These are phyloP conservation scores for Sisyra terminalis DNA, from an alignment of 2,888 invertebrate genomes.

Conservation along the genomic window DNA sequence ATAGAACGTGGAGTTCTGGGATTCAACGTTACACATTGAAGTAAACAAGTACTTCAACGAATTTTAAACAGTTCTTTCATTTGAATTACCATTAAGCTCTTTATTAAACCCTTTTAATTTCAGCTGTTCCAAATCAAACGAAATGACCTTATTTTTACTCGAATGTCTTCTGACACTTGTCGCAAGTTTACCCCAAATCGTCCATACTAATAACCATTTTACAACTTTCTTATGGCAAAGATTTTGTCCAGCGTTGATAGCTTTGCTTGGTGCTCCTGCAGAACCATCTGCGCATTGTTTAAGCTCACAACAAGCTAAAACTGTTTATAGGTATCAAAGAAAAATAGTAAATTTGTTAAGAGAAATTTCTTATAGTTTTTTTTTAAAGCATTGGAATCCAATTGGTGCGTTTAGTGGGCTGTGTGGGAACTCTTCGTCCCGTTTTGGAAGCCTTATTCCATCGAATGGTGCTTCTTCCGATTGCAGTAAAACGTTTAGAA, in stretches of 20 bases:
- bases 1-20: background rate
- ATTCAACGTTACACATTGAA: too few relatives aligned
- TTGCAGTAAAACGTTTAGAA: constrained; percentile 69
- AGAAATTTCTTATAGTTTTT: constrained; percentile 11
- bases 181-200: constrained; percentile 65
- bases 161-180: constrained; percentile 77
- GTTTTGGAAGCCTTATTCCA: constrained; percentile 88
- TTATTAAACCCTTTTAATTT: constrained; percentile 16
- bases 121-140: constrained; percentile 44
- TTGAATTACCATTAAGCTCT: too few relatives aligned
- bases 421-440: constrained; percentile 71
- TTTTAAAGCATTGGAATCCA: constrained; percentile 77
- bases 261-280: constrained; percentile 74
- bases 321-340: constrained; percentile 57
- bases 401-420: constrained; percentile 73
- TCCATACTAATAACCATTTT: constrained; percentile 70
- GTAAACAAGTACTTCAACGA: too few relatives aligned
- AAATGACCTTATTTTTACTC: constrained; percentile 57
- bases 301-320: constrained; percentile 72
- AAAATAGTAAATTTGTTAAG: too few relatives aligned
- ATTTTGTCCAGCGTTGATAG: constrained; percentile 77
- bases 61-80: too few relatives aligned
- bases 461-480: constrained; percentile 78
- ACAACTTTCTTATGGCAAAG: constrained; percentile 85
- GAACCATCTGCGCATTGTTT: constrained; percentile 62